Percentiles rank a stretch among this genome's conserved stretches.
Evolutionary conservation across 2,888 invertebrate species (phyloP).

Genomic region (Terebella lapidaria): DNA sequence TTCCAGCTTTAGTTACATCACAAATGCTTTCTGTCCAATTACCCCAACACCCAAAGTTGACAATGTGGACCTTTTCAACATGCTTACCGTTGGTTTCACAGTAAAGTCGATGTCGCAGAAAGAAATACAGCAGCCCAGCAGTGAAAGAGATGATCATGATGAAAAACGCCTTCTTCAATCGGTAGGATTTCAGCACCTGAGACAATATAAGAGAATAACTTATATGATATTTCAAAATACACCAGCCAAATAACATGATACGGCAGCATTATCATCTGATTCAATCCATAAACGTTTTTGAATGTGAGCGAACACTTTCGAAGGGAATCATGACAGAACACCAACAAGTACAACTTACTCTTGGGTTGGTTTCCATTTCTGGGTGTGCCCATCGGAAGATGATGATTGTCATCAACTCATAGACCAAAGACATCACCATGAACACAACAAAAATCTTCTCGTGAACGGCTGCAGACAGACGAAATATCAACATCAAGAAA

Average conservation of each 20-base stretch:
- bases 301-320: too few species aligned
- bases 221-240: not conserved
- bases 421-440: slow-evolving; percentile 75
- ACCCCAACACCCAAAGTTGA: too few species aligned
- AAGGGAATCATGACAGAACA: too few species aligned
- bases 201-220: too few species aligned
- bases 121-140: slow-evolving; percentile 78
- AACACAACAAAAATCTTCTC: slow-evolving; percentile 84
- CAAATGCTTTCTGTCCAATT: too few species aligned
- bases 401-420: slow-evolving; percentile 78
- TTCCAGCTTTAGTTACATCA: too few species aligned
- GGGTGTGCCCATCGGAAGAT: slow-evolving; percentile 35
- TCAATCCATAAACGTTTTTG: not conserved
- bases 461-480: slow-evolving; percentile 51
- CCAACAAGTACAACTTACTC: slow-evolving; percentile 3
- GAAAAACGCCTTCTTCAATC: slow-evolving; percentile 53
- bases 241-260: not conserved
- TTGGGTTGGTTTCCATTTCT: slow-evolving; percentile 10
- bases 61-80: too few species aligned
- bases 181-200: slow-evolving; percentile 16
- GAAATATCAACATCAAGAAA: slow-evolving; percentile 66
- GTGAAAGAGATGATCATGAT: slow-evolving; percentile 69
- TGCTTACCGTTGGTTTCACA: slow-evolving; percentile 83
- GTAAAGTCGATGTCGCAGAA: slow-evolving; percentile 79
- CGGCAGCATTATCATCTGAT: not conserved